phyloP scores from a whole-genome alignment of 2,888 invertebrate species.

The Drosophila algonquin region DNA sequence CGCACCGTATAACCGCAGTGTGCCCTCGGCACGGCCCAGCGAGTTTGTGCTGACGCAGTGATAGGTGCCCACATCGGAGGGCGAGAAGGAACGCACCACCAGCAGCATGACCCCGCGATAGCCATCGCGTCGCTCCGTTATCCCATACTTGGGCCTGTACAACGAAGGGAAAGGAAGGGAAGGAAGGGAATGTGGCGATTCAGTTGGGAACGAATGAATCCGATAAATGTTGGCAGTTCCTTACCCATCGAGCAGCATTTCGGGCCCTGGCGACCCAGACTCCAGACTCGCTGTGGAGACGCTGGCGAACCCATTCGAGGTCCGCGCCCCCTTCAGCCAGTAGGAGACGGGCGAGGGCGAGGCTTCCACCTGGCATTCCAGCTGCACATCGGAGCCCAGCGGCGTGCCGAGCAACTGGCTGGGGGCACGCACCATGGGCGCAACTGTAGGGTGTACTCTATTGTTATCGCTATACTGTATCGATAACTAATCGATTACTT shows the following conservation, averaged over 20 bases:
- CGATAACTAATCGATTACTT: slow-evolving; percentile 85
- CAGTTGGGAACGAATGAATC: not conserved
- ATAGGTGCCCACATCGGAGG: slow-evolving; percentile 89
- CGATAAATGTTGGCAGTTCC: slow-evolving; percentile 65
- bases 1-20: slow-evolving; percentile 87
- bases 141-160: slow-evolving; percentile 83
- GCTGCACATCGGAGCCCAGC: slow-evolving; percentile 92
- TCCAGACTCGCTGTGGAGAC: slow-evolving; percentile 78
- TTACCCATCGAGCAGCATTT: slow-evolving; percentile 93
- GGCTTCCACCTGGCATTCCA: slow-evolving; percentile 95
- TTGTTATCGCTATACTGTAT: not conserved
- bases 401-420: slow-evolving; percentile 95
- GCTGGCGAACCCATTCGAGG: slow-evolving; percentile 81
- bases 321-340: slow-evolving; percentile 84
- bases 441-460: slow-evolving; percentile 86
- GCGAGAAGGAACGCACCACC: slow-evolving; percentile 85
- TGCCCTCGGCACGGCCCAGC: slow-evolving; percentile 87
- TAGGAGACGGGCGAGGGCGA: slow-evolving; percentile 87
- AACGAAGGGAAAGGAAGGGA: not conserved
- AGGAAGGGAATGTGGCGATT: not conserved
- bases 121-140: slow-evolving; percentile 83
- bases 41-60: slow-evolving; percentile 90
- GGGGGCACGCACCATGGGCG: slow-evolving; percentile 94
- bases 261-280: slow-evolving; percentile 84
- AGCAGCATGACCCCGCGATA: slow-evolving; percentile 84